phyloP scores from a whole-genome alignment of 2,888 invertebrate genomes.

The Chrysina gloriosa region DNA sequence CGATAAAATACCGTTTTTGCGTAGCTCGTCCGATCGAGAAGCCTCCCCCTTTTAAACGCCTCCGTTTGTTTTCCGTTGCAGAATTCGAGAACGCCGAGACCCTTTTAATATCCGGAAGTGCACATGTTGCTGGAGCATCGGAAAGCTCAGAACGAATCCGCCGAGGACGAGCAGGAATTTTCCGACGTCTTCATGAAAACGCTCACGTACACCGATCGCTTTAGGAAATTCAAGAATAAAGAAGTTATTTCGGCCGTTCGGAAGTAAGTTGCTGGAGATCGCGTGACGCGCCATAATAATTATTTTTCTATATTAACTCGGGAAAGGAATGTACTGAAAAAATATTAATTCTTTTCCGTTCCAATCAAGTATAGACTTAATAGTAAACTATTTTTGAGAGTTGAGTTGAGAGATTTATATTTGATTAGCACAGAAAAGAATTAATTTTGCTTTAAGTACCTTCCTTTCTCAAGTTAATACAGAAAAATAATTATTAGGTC shows the following conservation, averaged over 20 bases:
- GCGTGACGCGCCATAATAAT: too few relatives aligned
- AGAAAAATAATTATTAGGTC: too few relatives aligned
- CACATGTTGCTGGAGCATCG: constrained; percentile 97
- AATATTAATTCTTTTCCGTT: too few relatives aligned
- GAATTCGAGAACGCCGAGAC: constrained; percentile 99
- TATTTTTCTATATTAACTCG: too few relatives aligned
- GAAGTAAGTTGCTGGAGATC: constrained; percentile 79
- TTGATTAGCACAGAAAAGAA: too few relatives aligned
- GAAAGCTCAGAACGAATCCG: constrained; percentile 97
- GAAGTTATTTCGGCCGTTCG: constrained; percentile 97
- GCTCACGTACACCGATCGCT: constrained; percentile 93
- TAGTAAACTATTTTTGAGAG: too few relatives aligned
- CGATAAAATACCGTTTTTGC: too few relatives aligned
- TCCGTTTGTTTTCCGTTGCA: constrained; percentile 57
- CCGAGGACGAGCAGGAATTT: constrained; percentile 98
- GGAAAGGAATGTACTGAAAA: too few relatives aligned
- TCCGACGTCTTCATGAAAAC: constrained; percentile 99
- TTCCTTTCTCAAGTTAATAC: too few relatives aligned
- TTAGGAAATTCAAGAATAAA: constrained; percentile 97
- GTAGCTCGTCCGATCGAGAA: constrained; percentile 2
- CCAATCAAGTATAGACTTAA: too few relatives aligned
- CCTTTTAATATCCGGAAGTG: constrained; percentile 93
- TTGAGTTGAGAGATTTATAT: too few relatives aligned
- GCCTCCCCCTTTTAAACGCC: background rate
- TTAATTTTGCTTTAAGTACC: too few relatives aligned